These are phyloP conservation scores for Agelaius phoeniceus DNA, from an alignment of 2,113 vertebrate species.

Conservation along the genomic window DNA sequence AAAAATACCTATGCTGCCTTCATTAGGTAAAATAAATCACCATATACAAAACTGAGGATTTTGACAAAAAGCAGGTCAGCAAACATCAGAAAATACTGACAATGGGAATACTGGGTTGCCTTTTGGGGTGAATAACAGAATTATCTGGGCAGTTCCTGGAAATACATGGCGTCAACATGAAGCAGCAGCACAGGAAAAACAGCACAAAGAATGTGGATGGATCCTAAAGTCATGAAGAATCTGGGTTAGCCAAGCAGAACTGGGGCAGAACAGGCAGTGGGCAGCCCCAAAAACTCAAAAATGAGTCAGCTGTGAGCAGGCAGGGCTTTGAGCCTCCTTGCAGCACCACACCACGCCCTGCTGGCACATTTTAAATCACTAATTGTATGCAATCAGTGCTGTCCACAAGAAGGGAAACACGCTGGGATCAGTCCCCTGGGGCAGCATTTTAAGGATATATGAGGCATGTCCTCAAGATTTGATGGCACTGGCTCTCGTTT, in stretches of 20 bases:
- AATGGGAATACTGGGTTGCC: neutral
- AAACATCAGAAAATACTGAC: neutral
- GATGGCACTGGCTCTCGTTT: neutral
- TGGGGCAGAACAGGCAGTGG: neutral
- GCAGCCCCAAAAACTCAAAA: neutral
- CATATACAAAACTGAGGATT: neutral
- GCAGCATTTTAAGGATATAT: neutral
- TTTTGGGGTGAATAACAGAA: slow-evolving; percentile 18
- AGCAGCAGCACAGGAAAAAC: neutral
- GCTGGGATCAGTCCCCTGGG: neutral
- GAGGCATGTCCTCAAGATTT: slow-evolving; percentile 14
- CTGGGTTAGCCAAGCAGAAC: neutral
- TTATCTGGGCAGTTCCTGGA: neutral
- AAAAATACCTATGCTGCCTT: neutral
- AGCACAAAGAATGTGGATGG: neutral
- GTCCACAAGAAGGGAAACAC: neutral
- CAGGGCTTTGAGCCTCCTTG: neutral
- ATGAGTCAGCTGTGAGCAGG: neutral
- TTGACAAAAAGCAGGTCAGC: neutral
- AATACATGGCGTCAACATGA: neutral
- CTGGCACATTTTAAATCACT: neutral
- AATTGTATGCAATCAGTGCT: neutral
- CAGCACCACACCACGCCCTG: neutral
- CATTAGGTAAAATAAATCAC: neutral
- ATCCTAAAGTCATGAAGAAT: neutral